Conservation (phyloP, 1,140 invertebrate genomes). For the Bombus terrestris region DNA sequence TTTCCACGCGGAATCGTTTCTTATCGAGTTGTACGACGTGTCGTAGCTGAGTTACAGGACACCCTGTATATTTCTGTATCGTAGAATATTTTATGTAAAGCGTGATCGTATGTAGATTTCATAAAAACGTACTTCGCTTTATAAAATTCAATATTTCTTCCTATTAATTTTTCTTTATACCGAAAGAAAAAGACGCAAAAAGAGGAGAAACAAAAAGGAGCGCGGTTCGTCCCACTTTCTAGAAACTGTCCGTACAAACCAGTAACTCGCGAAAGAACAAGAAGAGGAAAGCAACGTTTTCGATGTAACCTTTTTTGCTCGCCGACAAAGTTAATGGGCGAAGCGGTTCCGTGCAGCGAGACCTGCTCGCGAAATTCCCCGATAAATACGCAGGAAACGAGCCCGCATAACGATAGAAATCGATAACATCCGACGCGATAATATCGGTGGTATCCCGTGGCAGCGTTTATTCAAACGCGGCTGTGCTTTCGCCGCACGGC, state of each 20-base stretch:
- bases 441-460: slow-evolving; percentile 52
- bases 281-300: neutral
- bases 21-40: too few relatives aligned
- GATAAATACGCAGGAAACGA: slow-evolving; percentile 56
- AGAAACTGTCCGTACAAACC: neutral
- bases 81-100: neutral
- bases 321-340: neutral
- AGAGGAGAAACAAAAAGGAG: neutral
- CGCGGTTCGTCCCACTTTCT: neutral
- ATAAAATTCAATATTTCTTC: neutral
- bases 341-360: neutral
- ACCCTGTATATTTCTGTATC: neutral
- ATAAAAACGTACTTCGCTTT: neutral
- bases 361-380: slow-evolving; percentile 29
- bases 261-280: neutral
- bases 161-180: neutral
- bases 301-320: neutral
- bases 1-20: too few relatives aligned
- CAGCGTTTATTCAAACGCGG: slow-evolving; percentile 59
- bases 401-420: slow-evolving; percentile 46
- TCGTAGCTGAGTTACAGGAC: too few relatives aligned
- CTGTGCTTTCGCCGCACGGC: slow-evolving; percentile 52
- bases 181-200: neutral
- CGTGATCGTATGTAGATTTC: too few relatives aligned
- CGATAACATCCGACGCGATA: slow-evolving; percentile 53